These are phyloP conservation scores for Pygoscelis antarcticus DNA, from an alignment of 2,113 vertebrate genomes.

Conservation along the genomic window DNA sequence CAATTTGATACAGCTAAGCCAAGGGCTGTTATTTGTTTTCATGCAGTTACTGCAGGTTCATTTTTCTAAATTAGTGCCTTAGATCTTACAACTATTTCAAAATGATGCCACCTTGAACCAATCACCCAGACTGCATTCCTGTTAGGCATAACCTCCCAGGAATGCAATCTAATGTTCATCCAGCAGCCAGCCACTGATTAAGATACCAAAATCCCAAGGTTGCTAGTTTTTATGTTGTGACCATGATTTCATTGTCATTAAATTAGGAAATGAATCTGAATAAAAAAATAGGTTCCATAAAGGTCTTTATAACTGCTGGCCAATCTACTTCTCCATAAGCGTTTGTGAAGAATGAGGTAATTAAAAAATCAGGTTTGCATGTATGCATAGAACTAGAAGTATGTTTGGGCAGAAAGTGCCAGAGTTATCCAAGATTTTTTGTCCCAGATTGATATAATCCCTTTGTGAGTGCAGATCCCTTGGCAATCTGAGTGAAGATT, in stretches of 20 bases:
- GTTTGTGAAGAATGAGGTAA: neutral
- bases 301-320: neutral
- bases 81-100: slow-evolving; percentile 33
- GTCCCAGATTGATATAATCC: neutral
- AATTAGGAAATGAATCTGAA: neutral
- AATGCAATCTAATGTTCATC: slow-evolving; percentile 27
- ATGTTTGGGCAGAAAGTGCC: neutral
- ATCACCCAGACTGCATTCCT: slow-evolving; percentile 34
- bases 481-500: neutral
- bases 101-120: slow-evolving; percentile 59
- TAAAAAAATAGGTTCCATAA: neutral
- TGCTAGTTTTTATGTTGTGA: neutral
- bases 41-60: slow-evolving; percentile 9
- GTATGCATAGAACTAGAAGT: neutral
- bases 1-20: slow-evolving; percentile 36
- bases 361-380: neutral
- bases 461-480: neutral
- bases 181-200: slow-evolving; percentile 24
- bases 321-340: neutral
- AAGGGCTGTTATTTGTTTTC: slow-evolving; percentile 47
- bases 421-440: neutral
- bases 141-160: slow-evolving; percentile 44
- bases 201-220: slow-evolving; percentile 11
- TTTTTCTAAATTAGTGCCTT: slow-evolving; percentile 52
- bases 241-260: neutral